Evolutionary conservation across 2,113 vertebrate genomes (phyloP).

Genomic region (Corythoichthys haematopterus): DNA sequence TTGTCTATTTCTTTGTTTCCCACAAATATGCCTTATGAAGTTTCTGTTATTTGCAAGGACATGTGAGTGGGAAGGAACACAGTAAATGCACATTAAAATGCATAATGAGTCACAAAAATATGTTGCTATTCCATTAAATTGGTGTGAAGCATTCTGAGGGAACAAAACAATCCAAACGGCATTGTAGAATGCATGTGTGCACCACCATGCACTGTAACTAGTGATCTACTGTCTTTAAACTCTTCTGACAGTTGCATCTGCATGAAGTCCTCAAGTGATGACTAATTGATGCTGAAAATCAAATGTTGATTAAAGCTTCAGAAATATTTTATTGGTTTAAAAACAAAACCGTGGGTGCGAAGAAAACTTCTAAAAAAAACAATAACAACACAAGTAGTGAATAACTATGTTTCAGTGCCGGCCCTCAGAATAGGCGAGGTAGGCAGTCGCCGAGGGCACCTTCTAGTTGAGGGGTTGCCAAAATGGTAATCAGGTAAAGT

Average conservation of each 20-base stretch:
- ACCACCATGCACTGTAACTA: not conserved
- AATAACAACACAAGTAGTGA: not conserved
- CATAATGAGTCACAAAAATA: conserved; percentile 4
- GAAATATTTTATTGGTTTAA: not conserved
- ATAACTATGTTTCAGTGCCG: not conserved
- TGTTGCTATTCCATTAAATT: conserved; percentile 9
- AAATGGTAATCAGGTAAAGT: no score
- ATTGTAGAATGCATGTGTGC: conserved; percentile 6
- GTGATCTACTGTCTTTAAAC: not conserved
- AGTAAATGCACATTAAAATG: conserved; percentile 23
- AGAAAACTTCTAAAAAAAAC: not conserved
- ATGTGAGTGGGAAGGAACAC: conserved; percentile 14
- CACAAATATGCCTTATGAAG: conserved; percentile 15
- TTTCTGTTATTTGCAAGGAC: conserved; percentile 6
- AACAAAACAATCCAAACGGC: conserved; percentile 9
- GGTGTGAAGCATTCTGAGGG: not conserved
- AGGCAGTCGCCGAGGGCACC: no score
- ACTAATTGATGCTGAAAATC: not conserved
- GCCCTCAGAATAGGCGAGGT: no score
- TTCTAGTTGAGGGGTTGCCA: no score
- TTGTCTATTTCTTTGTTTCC: conserved; percentile 23
- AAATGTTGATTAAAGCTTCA: not conserved
- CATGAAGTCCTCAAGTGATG: not conserved
- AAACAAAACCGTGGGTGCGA: not conserved
- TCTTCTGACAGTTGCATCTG: not conserved